A percentile compares a stretch with the other conserved stretches of the same genome.
These are phyloP conservation scores for Papilio gigon DNA, from an alignment of 2,888 invertebrate genomes.

Conservation along the genomic window DNA sequence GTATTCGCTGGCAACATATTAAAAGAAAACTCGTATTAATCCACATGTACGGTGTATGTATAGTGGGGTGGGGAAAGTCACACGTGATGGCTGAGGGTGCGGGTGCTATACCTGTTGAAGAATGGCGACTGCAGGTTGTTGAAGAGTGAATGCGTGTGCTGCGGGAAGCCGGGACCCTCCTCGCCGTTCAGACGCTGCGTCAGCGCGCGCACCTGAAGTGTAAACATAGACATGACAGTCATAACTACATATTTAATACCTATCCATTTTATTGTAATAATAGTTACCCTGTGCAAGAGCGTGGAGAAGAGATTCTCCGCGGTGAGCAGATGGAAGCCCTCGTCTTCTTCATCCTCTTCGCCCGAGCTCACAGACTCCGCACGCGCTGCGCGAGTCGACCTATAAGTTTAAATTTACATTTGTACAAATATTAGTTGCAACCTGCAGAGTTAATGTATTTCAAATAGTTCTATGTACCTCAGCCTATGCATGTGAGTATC, in stretches of 20 bases:
- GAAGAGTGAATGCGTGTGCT: constrained; percentile 76
- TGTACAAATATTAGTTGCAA: background rate
- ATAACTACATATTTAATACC: too few species aligned
- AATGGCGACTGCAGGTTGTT: constrained; percentile 79
- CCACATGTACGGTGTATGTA: background rate
- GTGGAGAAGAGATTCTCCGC: constrained; percentile 96
- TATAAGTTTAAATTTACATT: constrained; percentile 37
- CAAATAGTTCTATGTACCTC: constrained; percentile 69
- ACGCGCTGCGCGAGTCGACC: constrained; percentile 86
- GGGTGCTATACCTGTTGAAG: constrained; percentile 72
- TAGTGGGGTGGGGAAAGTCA: constrained; percentile 23
- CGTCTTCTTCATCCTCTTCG: constrained; percentile 93
- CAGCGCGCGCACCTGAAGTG: constrained; percentile 87
- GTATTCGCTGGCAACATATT: background rate
- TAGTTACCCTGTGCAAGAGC: constrained; percentile 87
- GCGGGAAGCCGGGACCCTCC: constrained; percentile 84
- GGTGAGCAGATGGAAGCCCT: constrained; percentile 94
- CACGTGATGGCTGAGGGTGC: background rate
- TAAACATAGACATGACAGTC: background rate
- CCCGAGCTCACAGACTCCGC: constrained; percentile 94
- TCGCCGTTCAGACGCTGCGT: constrained; percentile 93
- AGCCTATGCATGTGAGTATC: constrained; percentile 86
- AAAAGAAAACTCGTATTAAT: background rate
- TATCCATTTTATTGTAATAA: background rate
- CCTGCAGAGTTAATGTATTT: background rate